phyloP scores from a whole-genome alignment of 2,113 vertebrate genomes.

The Myotis brandtii region DNA sequence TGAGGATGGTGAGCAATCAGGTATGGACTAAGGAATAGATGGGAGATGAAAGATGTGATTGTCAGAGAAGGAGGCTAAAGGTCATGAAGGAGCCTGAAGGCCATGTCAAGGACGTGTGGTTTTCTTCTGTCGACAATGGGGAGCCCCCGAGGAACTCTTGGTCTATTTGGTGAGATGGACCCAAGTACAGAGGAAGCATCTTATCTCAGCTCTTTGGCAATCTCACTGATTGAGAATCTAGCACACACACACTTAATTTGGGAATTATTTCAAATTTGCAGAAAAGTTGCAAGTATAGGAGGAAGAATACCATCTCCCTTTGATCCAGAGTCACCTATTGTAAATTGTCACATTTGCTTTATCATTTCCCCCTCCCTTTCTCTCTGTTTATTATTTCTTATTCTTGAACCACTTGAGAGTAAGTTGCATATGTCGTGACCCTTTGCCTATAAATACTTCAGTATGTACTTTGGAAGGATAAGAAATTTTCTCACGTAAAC shows the following conservation, averaged over 20 bases:
- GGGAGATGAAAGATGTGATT: neutral
- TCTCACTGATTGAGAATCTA: neutral
- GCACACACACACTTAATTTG: neutral
- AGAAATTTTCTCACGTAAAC: neutral
- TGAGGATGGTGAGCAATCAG: neutral
- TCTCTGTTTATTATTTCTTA: neutral
- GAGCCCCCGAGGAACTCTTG: neutral
- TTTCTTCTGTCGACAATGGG: neutral
- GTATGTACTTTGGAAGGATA: neutral
- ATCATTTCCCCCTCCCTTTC: neutral
- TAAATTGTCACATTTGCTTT: neutral
- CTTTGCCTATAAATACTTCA: neutral
- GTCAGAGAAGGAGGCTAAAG: neutral
- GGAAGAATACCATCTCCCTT: neutral
- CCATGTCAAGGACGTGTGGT: neutral
- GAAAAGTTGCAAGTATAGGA: neutral
- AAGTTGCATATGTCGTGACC: accelerated
- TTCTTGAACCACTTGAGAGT: neutral
- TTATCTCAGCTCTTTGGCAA: neutral
- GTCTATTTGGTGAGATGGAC: neutral
- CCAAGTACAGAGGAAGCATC: neutral
- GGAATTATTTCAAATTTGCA: neutral
- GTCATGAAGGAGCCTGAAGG: neutral
- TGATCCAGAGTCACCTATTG: neutral
- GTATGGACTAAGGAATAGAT: neutral